Base-by-base conservation (phyloP, 2,888 invertebrate species). In the Apamea sordens region DNA sequence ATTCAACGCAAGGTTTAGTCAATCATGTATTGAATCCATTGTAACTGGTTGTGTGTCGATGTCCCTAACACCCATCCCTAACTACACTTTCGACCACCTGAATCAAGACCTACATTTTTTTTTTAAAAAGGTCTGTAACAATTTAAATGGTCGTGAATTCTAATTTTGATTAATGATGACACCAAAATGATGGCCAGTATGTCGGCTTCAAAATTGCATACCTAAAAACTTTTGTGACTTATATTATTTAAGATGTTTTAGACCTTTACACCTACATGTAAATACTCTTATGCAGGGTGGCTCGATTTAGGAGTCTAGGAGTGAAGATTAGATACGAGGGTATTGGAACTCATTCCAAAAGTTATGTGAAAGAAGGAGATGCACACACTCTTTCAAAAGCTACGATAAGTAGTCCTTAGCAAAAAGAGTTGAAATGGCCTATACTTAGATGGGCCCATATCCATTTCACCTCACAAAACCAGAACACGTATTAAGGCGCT, bases 401-500 rank as follows among this genome's bases (percentile, higher is more conserved):
- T 53, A 36, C 24, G 0, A 28, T 28, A 41, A 13, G n/a, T 8
- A 41, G 5, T 28, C 10, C 6, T 5, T 1, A 32, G 24, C 24
- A 47, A 15, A 64, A 64, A 28, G 3, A 76, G 18, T 50, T 50
- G 18, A 36, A 50, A 50, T 79, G 63, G 5, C 53, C 3, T 18
- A 13, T 28, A 64, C 28, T 56, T 47, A 18, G 15, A 2, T 21
- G 21, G 3, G 47, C 50, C 11, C n/a, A 41, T 21, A 44, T 8
- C 8, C 41, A 65, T 47, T 65, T 15, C 24, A 73, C 28, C 36
- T 65, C 21, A 74, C 7, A 41, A 75, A 65, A 74, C 56, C 82
- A 74, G 56, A 82, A 61, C 64, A 80, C 61, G 36, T 53, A 65
- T 61, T 6, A 68, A 74, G 36, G 53, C 56, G 41, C 32, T 50